Evolutionary conservation across 2,797 vertebrate species (phyloP).

Genomic region (Smutsia gigantea): DNA sequence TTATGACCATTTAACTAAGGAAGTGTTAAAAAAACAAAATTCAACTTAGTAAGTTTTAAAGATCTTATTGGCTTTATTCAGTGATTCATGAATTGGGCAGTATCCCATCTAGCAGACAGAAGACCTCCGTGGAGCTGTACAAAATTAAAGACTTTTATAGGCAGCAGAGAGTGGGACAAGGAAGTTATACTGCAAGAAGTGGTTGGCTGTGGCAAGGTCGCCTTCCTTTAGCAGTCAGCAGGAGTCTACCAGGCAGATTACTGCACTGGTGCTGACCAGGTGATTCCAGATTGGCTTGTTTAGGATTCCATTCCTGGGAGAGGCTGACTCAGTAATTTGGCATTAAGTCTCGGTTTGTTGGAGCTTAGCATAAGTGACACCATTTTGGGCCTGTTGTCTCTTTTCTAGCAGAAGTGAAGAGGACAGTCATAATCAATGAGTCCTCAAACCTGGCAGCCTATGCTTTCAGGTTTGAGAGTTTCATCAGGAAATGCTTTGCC

Average conservation of each 20-base stretch:
- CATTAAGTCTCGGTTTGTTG: background rate
- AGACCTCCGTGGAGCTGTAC: background rate
- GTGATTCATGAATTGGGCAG: background rate
- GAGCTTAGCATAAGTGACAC: background rate
- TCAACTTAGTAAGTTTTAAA: background rate
- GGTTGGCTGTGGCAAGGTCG: background rate
- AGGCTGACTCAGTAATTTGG: background rate
- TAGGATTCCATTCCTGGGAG: background rate
- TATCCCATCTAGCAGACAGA: background rate
- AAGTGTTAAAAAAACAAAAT: background rate
- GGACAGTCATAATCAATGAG: background rate
- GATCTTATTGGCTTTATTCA: background rate
- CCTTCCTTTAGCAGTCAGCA: too few species aligned
- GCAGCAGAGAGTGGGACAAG: background rate
- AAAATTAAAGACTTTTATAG: background rate
- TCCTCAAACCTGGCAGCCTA: background rate
- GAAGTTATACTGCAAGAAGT: background rate
- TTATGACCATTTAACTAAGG: constrained; percentile 26
- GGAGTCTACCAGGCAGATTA: background rate
- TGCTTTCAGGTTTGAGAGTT: background rate
- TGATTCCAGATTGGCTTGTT: background rate
- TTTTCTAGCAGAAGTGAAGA: background rate
- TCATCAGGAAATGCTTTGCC: constrained; percentile 25
- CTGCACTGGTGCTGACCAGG: background rate
- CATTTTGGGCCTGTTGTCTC: background rate